phyloP scores from a whole-genome alignment of 1,140 invertebrate species.

The Bombus impatiens region DNA sequence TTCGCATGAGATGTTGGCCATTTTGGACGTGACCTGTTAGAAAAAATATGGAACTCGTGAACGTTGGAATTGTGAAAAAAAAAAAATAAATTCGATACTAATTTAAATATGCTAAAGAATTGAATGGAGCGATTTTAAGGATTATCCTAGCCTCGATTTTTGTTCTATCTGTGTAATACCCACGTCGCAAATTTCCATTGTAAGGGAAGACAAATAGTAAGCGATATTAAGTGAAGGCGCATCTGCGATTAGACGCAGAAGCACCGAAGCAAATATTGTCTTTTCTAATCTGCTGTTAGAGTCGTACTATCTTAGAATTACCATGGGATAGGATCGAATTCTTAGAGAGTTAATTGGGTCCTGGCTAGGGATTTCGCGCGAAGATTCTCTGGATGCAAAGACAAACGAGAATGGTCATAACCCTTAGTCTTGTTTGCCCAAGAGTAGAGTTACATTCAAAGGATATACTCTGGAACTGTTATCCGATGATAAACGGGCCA shows the following conservation, averaged over 20 bases:
- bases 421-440: constrained; percentile 65
- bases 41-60: neutral
- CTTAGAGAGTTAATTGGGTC: constrained; percentile 76
- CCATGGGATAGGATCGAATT: constrained; percentile 71
- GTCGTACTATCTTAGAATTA: constrained; percentile 76
- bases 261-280: constrained; percentile 67
- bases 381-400: constrained; percentile 67
- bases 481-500: constrained; percentile 47
- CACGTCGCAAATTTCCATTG: constrained; percentile 20
- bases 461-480: constrained; percentile 62
- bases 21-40: neutral
- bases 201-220: constrained; percentile 59
- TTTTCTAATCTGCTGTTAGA: constrained; percentile 66
- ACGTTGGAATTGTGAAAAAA: neutral
- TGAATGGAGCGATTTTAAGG: neutral
- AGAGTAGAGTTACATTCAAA: constrained; percentile 57
- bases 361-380: constrained; percentile 64
- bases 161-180: neutral
- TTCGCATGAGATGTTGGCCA: neutral
- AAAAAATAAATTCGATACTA: neutral
- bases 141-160: neutral
- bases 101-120: neutral
- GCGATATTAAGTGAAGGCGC: constrained; percentile 66
- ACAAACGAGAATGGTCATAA: constrained; percentile 69
- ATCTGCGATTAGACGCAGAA: constrained; percentile 69